Evolutionary conservation across 2,113 vertebrate species (phyloP).

Genomic region (Marcusenius ussheri): DNA sequence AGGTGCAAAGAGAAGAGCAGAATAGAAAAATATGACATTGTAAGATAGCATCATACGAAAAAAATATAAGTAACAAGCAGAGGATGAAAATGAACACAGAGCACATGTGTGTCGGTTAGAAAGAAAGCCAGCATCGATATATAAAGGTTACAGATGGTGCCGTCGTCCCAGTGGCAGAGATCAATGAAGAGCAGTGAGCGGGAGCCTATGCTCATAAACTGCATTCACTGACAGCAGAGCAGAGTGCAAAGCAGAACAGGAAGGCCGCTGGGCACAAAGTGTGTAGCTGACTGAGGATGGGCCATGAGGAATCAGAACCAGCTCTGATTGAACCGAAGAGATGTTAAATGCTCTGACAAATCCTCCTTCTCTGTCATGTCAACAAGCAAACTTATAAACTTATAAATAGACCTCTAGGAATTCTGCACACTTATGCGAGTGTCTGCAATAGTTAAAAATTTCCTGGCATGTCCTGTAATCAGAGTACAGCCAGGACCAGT

Average conservation of each 20-base stretch:
- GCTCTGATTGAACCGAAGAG: neutral
- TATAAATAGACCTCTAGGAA: neutral
- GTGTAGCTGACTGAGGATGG: neutral
- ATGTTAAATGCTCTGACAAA: neutral
- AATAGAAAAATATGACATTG: slow-evolving; percentile 20
- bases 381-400: neutral
- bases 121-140: neutral
- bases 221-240: neutral
- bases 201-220: neutral
- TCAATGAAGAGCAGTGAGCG: neutral
- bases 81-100: neutral
- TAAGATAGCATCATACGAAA: neutral
- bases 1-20: slow-evolving; percentile 20
- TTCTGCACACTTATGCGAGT: neutral
- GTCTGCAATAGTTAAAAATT: neutral
- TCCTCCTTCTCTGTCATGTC: neutral
- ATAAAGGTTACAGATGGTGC: neutral
- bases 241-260: neutral
- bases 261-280: neutral
- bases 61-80: slow-evolving; percentile 13
- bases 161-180: neutral
- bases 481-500: neutral
- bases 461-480: neutral
- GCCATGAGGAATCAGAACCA: neutral
- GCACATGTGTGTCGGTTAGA: neutral